Base-by-base conservation (phyloP, 2,797 vertebrate species). In the Acestrorhynchus altus region DNA sequence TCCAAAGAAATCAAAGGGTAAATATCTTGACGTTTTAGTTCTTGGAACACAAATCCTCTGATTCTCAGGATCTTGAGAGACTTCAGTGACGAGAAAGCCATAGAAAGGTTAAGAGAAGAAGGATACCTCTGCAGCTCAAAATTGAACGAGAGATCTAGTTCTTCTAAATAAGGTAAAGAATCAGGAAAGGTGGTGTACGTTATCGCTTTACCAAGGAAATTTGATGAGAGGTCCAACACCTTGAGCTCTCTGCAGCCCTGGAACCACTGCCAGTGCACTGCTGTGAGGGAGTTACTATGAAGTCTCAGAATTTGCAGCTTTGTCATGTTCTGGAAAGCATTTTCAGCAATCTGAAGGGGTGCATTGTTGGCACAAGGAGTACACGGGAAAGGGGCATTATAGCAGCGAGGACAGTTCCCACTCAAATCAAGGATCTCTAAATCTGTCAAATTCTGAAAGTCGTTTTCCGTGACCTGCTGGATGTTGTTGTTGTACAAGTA, bases 381-480 rank as follows among this genome's bases (percentile, higher is more conserved):
- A 79, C 97, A 99, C 1, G 96, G 95, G 78, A 93, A 99, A 0
- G 96, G 96, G 1, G 94, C 94, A 40, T 98, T 96, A 80, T 97
- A 95, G 85, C 97, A 99, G 15, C 96, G 94, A 40, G 97, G 98
- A 72, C 98, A 99, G 79, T 98, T 99, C 75, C 97, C 96, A 47
- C 96, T 98, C 5, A 99, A 89, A 76, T 99, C 98, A 1, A 99
- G 93, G 83, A 94, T 90, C 90, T 98, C 94, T 61, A 99, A 81
- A 51, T 95, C 90, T 0, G 82, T 85, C 83, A 99, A 86, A 72
- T 93, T 93, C 71, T 86, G 88, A 66, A 99, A 96, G 85, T 97
- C 95, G 5, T 92, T 49, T 8, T 92, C 84, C 5, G 86, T 84
- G 72, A 98, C 88, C 0, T 77, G 52, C 39, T 92, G 39, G 76